phyloP scores from a whole-genome alignment of 2,888 invertebrate genomes.

The Dusona sp. region DNA sequence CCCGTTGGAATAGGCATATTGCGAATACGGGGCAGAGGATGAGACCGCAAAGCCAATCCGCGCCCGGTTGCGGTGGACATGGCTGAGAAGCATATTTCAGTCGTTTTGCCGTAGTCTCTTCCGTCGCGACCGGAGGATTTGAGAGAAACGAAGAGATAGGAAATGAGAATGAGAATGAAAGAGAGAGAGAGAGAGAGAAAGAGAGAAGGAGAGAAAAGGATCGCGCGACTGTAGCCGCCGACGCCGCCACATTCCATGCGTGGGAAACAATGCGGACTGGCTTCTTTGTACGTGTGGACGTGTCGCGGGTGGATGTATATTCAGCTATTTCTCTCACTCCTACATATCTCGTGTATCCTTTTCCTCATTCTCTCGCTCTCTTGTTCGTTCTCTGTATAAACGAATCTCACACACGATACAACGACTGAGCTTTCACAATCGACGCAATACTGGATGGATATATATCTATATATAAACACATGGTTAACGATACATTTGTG shows the following conservation, averaged over 20 bases:
- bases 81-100: slow-evolving; percentile 77
- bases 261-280: slow-evolving; percentile 83
- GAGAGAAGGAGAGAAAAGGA: slow-evolving; percentile 59
- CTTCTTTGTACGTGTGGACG: slow-evolving; percentile 80
- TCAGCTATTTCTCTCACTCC: slow-evolving; percentile 57
- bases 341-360: slow-evolving; percentile 13
- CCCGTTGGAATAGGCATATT: slow-evolving; percentile 54
- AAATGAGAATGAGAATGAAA: slow-evolving; percentile 46
- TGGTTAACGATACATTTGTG: slow-evolving; percentile 10
- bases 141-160: slow-evolving; percentile 65
- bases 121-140: slow-evolving; percentile 43
- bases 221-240: slow-evolving; percentile 73
- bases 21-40: slow-evolving; percentile 65
- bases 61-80: slow-evolving; percentile 75
- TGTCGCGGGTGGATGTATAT: slow-evolving; percentile 76
- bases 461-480: background rate
- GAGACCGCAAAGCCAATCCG: slow-evolving; percentile 73
- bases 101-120: slow-evolving; percentile 63
- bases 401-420: slow-evolving; percentile 35
- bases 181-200: slow-evolving; percentile 38
- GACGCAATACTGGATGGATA: slow-evolving; percentile 7
- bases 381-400: slow-evolving; percentile 13
- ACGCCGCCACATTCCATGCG: slow-evolving; percentile 79
- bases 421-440: slow-evolving; percentile 28
- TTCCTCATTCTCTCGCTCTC: slow-evolving; percentile 20